Evolutionary conservation across 2,113 vertebrate species (phyloP).

Genomic region (Lampris megalopsis): DNA sequence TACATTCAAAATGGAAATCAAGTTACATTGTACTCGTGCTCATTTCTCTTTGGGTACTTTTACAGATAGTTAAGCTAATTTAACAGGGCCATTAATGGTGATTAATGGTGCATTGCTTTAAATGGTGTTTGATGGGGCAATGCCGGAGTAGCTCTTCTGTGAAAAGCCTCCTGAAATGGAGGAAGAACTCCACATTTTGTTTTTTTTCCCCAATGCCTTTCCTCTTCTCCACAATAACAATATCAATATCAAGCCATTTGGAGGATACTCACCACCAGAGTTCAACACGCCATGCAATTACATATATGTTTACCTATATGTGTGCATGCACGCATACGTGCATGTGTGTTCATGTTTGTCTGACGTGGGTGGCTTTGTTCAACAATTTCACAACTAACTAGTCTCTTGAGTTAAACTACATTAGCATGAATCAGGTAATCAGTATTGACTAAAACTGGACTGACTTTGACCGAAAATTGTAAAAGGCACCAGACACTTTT

Average conservation of each 20-base stretch:
- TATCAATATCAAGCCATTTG: slow-evolving; percentile 34
- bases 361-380: slow-evolving; percentile 10
- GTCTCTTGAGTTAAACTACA: background rate
- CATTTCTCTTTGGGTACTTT: slow-evolving; percentile 64
- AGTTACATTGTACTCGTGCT: slow-evolving; percentile 52
- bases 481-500: slow-evolving; percentile 8
- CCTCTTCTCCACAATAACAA: slow-evolving; percentile 32
- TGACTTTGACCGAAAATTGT: slow-evolving; percentile 13
- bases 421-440: background rate
- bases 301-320: background rate
- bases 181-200: slow-evolving; percentile 42
- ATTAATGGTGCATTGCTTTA: slow-evolving; percentile 59
- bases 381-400: slow-evolving; percentile 32
- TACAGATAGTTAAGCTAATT: slow-evolving; percentile 68
- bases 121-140: slow-evolving; percentile 43
- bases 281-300: slow-evolving; percentile 14
- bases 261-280: slow-evolving; percentile 35
- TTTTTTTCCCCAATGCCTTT: background rate
- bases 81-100: slow-evolving; percentile 64
- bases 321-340: background rate
- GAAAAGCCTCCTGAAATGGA: slow-evolving; percentile 31
- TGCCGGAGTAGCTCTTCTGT: slow-evolving; percentile 22
- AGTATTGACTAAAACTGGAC: background rate
- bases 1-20: slow-evolving; percentile 48
- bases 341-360: slow-evolving; percentile 7